Evolutionary conservation across 1,140 invertebrate genomes (phyloP), one percentile per base, ranked within the genome.

Genomic region (Panagrolaimus sp.): DNA sequence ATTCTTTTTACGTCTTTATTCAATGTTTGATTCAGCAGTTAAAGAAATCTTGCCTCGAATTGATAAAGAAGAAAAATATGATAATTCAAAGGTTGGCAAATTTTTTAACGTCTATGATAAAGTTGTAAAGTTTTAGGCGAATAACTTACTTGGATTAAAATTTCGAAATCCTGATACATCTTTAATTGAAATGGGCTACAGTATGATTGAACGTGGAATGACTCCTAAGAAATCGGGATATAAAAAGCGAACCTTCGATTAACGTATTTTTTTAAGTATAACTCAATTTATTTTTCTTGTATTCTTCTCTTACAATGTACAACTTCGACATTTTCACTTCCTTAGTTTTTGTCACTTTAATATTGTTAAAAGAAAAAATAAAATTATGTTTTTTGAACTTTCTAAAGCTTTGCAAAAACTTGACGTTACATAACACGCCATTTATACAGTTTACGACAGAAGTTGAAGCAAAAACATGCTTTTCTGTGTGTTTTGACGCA

Each of bases 61-160:
- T 16, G 84, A 84, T 62, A 82, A 85, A 67, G 80, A 85, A 48
- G 74, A 84, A 63, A 84, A 82, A 62, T 86, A 86, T 74, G 85
- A 87, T 70, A 87, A 87, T 68, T 78, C 83, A n/a, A 85, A 86
- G 78, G 86, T 42, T 7, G n/a, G n/a, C 8, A 42, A 5, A 1
- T 7, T 63, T 43, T 63, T 5, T 25, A n/a, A n/a, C n/a, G n/a
- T n/a, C n/a, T n/a, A n/a, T 16, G 8, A 20, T 63, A 27, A 13
- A 0, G 27, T 2, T 14, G 9, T 62, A 47, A 43, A 20, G 47
- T 66, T 77, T 57, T 72, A 84, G 83, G 84, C 85, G 78, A 83
- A 81, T 72, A 79, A 83, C 47, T 70, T 84, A 11, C 75, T 86
- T 13, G 82, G 78, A 20, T 80, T 86, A 23, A 77, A 79, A 43